Evolutionary conservation across 2,113 vertebrate genomes (phyloP), one percentile per base, ranked within the genome.

Genomic region (Mus spicilegus): DNA sequence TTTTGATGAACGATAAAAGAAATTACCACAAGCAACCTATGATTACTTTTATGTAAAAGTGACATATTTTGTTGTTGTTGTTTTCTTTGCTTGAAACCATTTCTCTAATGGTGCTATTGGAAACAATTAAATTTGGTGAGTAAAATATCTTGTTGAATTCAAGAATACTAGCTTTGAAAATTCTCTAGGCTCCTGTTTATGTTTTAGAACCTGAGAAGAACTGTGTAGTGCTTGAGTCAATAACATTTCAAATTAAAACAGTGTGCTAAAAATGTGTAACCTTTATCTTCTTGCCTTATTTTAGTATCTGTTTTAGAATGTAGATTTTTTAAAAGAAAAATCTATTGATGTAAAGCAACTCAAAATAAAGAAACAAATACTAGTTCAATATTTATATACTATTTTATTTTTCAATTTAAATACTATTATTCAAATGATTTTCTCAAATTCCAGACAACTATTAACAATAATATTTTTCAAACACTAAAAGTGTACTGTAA

Each of bases 381-480:
- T 90, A 72, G 24, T 85, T 95, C 3, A 81, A 75, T 75, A 90
- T 42, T 8, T 30, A 94, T 56, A 39, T 2, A 81, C 14, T 8
- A 82, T 56, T 67, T 81, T 89, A 73, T 58, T 73, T 92, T 20
- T 63, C 85, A 87, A 61, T 69, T 81, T 96, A 70, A 75, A n/a
- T 0, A 58, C 1, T 58, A 30, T 90, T 76, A 72, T 42, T 75
- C 33, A 90, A 80, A 90, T 78, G 9, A 92, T 70, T 89, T 84
- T 95, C 95, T 84, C 11, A 87, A 91, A 91, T 22, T 46, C 1
- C 63, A 69, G 39, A 84, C 3, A 91, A 28, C 7, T 28, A 95
- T 24, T 61, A 65, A 65, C 14, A 16, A 58, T 58, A 19, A 58
- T 54, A 13, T 28, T 58, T 65, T 65, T 65, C 63, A 28, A 65